Percentiles rank a stretch among this genome's conserved stretches.
phyloP scores from a whole-genome alignment of 2,888 invertebrate species.

The Melanostoma mellinum region DNA sequence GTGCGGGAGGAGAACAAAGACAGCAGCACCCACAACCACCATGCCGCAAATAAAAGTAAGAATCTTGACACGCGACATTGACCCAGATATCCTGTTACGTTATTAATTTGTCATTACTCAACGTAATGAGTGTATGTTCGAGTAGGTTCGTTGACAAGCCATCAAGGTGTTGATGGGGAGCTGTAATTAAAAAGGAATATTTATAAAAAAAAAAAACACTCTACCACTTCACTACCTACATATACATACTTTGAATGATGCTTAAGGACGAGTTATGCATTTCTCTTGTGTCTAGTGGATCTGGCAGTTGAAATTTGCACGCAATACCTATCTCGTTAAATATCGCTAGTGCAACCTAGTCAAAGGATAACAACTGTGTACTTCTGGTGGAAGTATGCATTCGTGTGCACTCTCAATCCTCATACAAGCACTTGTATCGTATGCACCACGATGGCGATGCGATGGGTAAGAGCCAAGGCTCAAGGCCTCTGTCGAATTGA shows the following conservation, averaged over 20 bases:
- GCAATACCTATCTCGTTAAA: not conserved
- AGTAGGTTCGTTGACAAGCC: constrained; percentile 17
- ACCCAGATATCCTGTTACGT: constrained; percentile 47
- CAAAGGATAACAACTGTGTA: constrained; percentile 30
- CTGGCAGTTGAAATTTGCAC: constrained; percentile 6
- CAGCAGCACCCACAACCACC: constrained; percentile 19
- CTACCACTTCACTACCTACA: not conserved
- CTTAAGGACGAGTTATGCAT: constrained; percentile 3
- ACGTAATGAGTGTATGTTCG: constrained; percentile 1
- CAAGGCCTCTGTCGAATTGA: constrained; percentile 52
- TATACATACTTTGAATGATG: not conserved
- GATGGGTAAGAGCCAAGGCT: constrained; percentile 17
- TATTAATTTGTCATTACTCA: constrained; percentile 52
- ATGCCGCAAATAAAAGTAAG: constrained; percentile 14
- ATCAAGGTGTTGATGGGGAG: constrained; percentile 1
- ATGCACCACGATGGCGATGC: not conserved
- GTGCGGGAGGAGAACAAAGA: not conserved
- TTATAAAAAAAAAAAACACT: too few species aligned
- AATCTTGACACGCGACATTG: constrained; percentile 52
- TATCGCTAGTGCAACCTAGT: not conserved
- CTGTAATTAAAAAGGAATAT: constrained; percentile 13
- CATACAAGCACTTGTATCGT: constrained; percentile 9
- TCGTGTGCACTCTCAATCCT: constrained; percentile 11
- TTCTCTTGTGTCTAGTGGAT: not conserved
- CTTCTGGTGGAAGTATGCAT: not conserved